phyloP scores from a whole-genome alignment of 2,888 invertebrate species.

The Scaptomyza reducta region DNA sequence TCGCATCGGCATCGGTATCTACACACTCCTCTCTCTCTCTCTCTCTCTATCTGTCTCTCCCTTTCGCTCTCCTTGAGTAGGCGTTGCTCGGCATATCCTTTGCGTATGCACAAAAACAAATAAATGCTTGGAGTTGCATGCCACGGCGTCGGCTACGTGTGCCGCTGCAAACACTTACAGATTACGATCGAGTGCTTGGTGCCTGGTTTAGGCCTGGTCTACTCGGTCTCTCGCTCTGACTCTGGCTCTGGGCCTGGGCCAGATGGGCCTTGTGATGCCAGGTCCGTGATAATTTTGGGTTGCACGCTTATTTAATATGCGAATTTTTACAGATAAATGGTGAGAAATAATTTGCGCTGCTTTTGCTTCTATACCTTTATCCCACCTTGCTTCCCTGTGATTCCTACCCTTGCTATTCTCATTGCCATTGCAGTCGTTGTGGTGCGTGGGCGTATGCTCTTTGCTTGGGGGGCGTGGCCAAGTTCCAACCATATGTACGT shows the following conservation, averaged over 20 bases:
- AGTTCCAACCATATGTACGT: constrained; percentile 26
- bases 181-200: constrained; percentile 70
- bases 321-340: constrained; percentile 82
- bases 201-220: constrained; percentile 27
- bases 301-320: constrained; percentile 83
- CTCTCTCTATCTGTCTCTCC: background rate
- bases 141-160: constrained; percentile 52
- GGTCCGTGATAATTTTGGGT: constrained; percentile 83
- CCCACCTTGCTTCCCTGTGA: background rate
- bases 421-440: constrained; percentile 27
- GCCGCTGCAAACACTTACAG: constrained; percentile 73
- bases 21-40: constrained; percentile 22
- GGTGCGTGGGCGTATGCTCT: constrained; percentile 66
- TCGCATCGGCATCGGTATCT: constrained; percentile 50
- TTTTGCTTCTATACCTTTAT: constrained; percentile 45
- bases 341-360: constrained; percentile 81
- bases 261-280: constrained; percentile 70
- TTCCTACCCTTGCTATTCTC: constrained; percentile 10
- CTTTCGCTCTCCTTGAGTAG: constrained; percentile 35
- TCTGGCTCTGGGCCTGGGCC: constrained; percentile 2
- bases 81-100: constrained; percentile 73
- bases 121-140: constrained; percentile 58
- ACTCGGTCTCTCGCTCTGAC: constrained; percentile 4
- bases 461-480: constrained; percentile 55
- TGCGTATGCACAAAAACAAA: constrained; percentile 76